Base-by-base conservation (phyloP, 2,797 vertebrate genomes). In the Pipistrellus kuhlii region DNA sequence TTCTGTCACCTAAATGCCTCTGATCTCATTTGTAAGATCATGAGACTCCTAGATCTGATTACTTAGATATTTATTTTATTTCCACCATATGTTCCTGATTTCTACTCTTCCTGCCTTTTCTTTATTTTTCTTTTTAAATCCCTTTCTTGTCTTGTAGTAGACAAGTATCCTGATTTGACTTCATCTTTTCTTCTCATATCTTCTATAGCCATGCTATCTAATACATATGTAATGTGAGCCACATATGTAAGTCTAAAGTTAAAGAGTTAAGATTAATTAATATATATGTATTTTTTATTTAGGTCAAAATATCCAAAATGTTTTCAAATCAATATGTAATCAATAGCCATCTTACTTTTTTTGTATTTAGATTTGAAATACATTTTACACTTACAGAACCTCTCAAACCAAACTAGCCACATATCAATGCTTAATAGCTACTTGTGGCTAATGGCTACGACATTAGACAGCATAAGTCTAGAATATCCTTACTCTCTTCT, bases 1-100 rank as follows among this genome's bases (percentile, higher is more conserved):
- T 92, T 78, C 69, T 69, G 6, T 62, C 55, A 88, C 27, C 12
- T 38, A 18, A 23, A 68, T 12, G 8, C 81, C 46, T 69, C 66
- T 57, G 35, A 77, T 20, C 12, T 76, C 13, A 5, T 59, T 51
- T 59, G 38, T 35, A 90, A 92, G 32, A 38, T 89, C 25, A 4
- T 53, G 32, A 87, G 73, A 78, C 8, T 30, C 82, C 7, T 55
- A 62, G 3, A 27, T 73, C n/a, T 44, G 27, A 90, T 53, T 81
- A 51, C 18, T 69, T 30, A 68, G 23, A 27, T 55, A 86, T 66
- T 78, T 85, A 73, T 69, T 77, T 89, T 75, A 55, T 62, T 95
- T 69, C 25, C 25, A 21, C 20, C 21, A 48, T 44, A 64, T 73
- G 81, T 85, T 76, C n/a, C 86, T 90, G 35, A 82, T 92, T 85